Percentiles rank a stretch among this genome's conserved stretches.
phyloP scores from a whole-genome alignment of 2,888 invertebrate genomes.

The Odontocerum albicorne region DNA sequence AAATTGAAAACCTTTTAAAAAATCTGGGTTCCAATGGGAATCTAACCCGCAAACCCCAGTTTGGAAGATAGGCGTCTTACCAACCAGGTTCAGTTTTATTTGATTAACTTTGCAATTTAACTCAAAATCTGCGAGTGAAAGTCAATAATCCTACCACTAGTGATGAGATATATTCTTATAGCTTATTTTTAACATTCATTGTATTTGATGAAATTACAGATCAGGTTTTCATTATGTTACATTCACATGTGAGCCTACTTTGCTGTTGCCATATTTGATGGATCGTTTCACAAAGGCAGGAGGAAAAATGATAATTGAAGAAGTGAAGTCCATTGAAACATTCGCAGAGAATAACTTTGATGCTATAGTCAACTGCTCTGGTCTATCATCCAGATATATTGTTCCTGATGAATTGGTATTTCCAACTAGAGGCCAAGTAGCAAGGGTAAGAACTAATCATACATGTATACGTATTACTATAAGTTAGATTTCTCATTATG shows the following conservation, averaged over 20 bases:
- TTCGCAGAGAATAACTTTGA: conserved; percentile 60
- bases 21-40: no score
- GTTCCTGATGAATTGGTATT: conserved; percentile 62
- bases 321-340: conserved; percentile 44
- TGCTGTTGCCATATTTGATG: conserved; percentile 68
- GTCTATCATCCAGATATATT: conserved; percentile 65
- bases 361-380: conserved; percentile 79
- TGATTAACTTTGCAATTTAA: conserved; percentile 5
- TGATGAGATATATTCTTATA: no score
- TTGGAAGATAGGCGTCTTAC: no score
- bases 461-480: no score
- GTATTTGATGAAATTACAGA: no score
- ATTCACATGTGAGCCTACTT: conserved; percentile 66
- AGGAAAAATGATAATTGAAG: conserved; percentile 56
- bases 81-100: no score
- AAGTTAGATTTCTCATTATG: no score
- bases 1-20: no score
- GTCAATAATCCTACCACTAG: no score
- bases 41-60: no score
- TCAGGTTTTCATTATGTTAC: conserved; percentile 48
- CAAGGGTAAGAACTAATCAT: conserved; percentile 51
- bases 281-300: conserved; percentile 61
- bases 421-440: conserved; percentile 77
- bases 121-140: no score
- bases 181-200: no score